Conservation (phyloP, 2,888 invertebrate genomes). For the Tenthredo livida region DNA sequence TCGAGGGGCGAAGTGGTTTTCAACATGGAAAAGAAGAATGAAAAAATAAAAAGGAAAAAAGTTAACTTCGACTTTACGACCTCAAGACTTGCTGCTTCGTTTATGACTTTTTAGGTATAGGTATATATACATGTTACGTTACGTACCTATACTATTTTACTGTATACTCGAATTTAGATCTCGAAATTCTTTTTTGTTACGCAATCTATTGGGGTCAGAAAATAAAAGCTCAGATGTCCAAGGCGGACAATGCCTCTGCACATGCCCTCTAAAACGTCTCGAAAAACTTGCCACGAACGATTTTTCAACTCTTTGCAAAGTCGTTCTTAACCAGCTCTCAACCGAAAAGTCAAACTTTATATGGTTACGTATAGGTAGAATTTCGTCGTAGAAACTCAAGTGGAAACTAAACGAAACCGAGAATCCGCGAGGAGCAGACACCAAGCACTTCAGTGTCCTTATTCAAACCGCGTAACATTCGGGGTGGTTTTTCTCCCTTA, state of each 20-base stretch:
- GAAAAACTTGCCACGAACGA: not conserved
- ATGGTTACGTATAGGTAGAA: not conserved
- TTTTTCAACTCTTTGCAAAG: conserved; percentile 5
- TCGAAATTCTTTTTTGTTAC: not conserved
- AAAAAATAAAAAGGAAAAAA: not conserved
- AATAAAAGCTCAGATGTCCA: not conserved
- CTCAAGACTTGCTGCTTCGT: not conserved
- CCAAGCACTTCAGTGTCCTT: not conserved
- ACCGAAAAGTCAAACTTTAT: conserved; percentile 17
- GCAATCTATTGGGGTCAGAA: not conserved
- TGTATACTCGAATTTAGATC: not conserved
- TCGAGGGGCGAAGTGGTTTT: conserved; percentile 25
- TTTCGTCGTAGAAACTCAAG: not conserved
- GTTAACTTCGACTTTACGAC: conserved; percentile 2
- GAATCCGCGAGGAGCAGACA: not conserved
- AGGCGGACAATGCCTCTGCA: not conserved
- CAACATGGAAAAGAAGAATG: conserved; percentile 27
- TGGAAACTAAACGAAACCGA: not conserved
- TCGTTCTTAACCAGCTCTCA: not conserved
- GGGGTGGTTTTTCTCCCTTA: not conserved
- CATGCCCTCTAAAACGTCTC: not conserved
- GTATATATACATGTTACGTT: not conserved
- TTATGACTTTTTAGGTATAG: not conserved
- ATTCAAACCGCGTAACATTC: not conserved
- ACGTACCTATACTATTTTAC: not conserved